phyloP scores from a whole-genome alignment of 2,113 vertebrate species.

The Panurus biarmicus region DNA sequence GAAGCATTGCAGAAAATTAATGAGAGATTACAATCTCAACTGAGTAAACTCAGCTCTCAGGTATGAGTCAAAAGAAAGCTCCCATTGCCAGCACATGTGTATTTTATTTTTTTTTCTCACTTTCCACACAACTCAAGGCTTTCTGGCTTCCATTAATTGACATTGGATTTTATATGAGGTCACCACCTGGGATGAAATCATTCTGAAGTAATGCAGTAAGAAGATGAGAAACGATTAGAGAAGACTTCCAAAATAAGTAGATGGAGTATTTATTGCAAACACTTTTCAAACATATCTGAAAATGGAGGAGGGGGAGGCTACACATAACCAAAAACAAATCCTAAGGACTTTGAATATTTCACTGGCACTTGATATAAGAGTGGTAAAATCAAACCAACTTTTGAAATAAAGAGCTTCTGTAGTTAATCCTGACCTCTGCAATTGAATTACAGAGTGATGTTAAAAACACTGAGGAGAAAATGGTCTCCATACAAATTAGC shows the following conservation, averaged over 20 bases:
- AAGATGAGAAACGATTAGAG: conserved; percentile 25
- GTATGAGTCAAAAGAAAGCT: conserved; percentile 48
- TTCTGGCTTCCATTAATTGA: conserved; percentile 53
- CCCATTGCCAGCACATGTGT: not conserved
- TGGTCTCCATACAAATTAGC: not conserved
- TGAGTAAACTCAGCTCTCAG: conserved; percentile 60
- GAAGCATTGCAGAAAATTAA: conserved; percentile 62
- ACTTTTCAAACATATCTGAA: conserved; percentile 10
- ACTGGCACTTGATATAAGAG: conserved; percentile 18
- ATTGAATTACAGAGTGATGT: not conserved
- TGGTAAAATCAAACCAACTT: not conserved
- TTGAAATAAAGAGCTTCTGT: not conserved
- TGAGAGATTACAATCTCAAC: conserved; percentile 42
- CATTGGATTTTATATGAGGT: conserved; percentile 40
- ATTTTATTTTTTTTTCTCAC: conserved; percentile 43
- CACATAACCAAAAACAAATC: not conserved
- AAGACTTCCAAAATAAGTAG: conserved; percentile 21
- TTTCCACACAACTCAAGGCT: conserved; percentile 1
- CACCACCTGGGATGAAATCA: conserved; percentile 63
- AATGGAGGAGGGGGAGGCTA: not conserved
- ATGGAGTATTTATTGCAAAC: not conserved
- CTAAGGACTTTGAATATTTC: conserved; percentile 17
- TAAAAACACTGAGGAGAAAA: not conserved
- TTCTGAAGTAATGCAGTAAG: conserved; percentile 49
- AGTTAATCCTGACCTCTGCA: not conserved